Percentiles rank a stretch among this genome's conserved stretches.
Conservation (phyloP, 2,797 vertebrate genomes). For the Spinus pinus region DNA sequence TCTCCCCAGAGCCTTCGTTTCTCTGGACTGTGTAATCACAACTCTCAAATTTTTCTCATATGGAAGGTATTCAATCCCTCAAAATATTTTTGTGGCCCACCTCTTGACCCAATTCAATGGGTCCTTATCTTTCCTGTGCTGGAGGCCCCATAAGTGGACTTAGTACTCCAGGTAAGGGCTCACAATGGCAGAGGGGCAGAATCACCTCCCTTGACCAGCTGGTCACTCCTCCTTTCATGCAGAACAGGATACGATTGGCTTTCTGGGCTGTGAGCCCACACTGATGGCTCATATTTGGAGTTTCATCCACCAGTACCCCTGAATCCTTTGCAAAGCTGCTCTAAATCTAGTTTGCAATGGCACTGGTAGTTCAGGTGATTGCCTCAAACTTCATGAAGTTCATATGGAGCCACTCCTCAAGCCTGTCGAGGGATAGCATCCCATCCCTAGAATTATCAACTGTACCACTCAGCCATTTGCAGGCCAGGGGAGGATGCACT, state of each 20-base stretch:
- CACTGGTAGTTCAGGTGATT: background rate
- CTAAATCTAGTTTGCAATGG: background rate
- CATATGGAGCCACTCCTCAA: background rate
- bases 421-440: background rate
- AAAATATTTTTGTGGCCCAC: background rate
- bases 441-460: background rate
- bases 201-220: background rate
- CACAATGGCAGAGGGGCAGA: fast-evolving
- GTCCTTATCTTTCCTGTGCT: background rate
- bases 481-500: background rate
- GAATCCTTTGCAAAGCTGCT: background rate
- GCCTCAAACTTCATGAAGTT: background rate
- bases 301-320: background rate
- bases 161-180: background rate
- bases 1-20: background rate
- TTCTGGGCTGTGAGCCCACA: background rate
- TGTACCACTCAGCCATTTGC: background rate
- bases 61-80: background rate
- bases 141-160: fast-evolving
- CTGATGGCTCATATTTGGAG: background rate
- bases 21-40: background rate
- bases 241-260: fast-evolving
- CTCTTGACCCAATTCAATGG: background rate
- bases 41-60: background rate
- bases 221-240: background rate